These are phyloP conservation scores for Phenacoccus solenopsis DNA, from an alignment of 1,140 invertebrate species.

Conservation along the genomic window DNA sequence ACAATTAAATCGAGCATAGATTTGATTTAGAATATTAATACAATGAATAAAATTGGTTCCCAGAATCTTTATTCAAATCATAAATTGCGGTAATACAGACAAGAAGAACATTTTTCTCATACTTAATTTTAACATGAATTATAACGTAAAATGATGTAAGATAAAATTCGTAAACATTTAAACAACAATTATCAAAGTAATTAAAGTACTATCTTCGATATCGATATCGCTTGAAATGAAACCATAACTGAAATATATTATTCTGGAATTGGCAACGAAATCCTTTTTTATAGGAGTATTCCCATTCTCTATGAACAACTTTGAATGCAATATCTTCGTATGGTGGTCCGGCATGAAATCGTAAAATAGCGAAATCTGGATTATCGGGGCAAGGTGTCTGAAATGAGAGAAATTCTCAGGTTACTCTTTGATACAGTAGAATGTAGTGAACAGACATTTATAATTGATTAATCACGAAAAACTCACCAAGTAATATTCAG, in stretches of 20 bases:
- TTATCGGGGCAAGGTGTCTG: slow-evolving; percentile 84
- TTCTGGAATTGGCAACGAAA: slow-evolving; percentile 98
- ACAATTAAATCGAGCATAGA: too few relatives aligned
- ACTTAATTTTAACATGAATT: too few relatives aligned
- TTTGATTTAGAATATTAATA: too few relatives aligned
- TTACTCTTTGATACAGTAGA: not conserved
- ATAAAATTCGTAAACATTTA: too few relatives aligned
- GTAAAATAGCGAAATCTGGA: slow-evolving; percentile 85
- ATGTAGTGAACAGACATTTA: slow-evolving; percentile 9
- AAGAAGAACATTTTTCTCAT: too few relatives aligned
- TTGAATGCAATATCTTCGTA: slow-evolving; percentile 99
- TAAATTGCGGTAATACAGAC: too few relatives aligned
- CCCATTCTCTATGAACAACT: slow-evolving; percentile 98
- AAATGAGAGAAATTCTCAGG: slow-evolving; percentile 31
- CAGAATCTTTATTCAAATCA: too few relatives aligned
- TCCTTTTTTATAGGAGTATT: slow-evolving; percentile 95
- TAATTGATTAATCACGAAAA: slow-evolving; percentile 11
- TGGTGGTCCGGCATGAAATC: slow-evolving; percentile 92
- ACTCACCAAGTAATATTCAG: slow-evolving; percentile 78
- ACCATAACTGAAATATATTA: slow-evolving; percentile 99
- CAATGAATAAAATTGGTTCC: too few relatives aligned
- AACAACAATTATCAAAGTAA: slow-evolving; percentile 5
- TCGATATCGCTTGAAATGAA: slow-evolving; percentile 95
- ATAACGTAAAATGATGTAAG: too few relatives aligned
- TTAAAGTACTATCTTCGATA: slow-evolving; percentile 69